Evolutionary conservation across 2,113 vertebrate species (phyloP).

Genomic region (Rhynchopsitta pachyrhyncha): DNA sequence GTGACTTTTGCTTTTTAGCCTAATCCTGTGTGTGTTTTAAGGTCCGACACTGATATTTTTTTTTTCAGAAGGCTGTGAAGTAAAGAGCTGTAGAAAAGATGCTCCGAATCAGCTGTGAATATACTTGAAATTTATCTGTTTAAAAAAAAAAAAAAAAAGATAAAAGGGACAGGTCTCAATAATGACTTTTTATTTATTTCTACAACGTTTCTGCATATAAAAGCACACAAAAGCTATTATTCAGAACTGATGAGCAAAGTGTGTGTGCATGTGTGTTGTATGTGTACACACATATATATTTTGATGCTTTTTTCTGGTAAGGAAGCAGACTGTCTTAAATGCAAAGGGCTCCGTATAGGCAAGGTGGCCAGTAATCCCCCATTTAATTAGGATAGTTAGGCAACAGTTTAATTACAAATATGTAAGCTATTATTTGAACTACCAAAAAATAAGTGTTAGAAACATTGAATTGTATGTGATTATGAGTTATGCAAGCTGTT

Average conservation of each 20-base stretch:
- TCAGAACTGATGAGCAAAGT: neutral
- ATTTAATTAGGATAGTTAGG: neutral
- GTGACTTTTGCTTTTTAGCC: neutral
- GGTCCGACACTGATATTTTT: neutral
- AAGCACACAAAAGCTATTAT: neutral
- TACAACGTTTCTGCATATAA: neutral
- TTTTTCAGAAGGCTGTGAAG: neutral
- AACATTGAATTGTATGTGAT: neutral
- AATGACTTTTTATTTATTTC: neutral
- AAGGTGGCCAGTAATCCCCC: neutral
- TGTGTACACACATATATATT: neutral
- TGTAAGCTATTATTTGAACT: neutral
- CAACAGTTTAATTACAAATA: neutral
- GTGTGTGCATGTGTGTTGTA: rapidly evolving
- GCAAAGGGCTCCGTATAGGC: neutral
- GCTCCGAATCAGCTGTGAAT: neutral
- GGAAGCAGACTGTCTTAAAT: neutral
- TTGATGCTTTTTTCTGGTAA: neutral
- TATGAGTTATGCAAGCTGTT: neutral
- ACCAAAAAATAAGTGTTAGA: neutral
- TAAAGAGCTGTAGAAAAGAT: neutral
- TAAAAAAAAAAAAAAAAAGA: neutral
- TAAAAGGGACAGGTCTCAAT: neutral
- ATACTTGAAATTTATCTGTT: neutral
- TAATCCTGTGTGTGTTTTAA: conserved; percentile 33